phyloP scores from a whole-genome alignment of 1,140 invertebrate genomes.

The Wiebesia pumilae region DNA sequence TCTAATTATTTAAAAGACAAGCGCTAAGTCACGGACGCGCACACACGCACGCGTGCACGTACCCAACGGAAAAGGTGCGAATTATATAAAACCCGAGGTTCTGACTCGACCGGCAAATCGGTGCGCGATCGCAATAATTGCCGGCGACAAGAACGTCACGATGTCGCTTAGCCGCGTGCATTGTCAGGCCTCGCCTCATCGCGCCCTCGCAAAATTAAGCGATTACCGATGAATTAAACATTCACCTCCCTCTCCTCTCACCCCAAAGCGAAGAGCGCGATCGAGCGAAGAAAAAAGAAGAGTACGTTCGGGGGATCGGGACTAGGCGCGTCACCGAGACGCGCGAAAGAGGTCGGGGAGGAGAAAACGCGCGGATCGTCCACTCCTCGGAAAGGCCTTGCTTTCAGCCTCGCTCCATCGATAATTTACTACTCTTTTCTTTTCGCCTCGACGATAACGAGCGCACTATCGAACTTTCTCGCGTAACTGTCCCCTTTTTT shows the following conservation, averaged over 20 bases:
- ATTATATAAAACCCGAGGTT: slow-evolving; percentile 7
- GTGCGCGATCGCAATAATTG: background rate
- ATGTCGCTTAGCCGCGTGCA: too few relatives aligned
- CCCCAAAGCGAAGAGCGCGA: background rate
- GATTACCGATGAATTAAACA: slow-evolving; percentile 17
- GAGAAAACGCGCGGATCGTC: slow-evolving; percentile 31
- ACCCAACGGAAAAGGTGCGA: background rate
- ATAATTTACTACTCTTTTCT: too few relatives aligned
- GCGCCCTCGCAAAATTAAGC: background rate
- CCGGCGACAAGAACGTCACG: background rate
- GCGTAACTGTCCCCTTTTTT: too few relatives aligned
- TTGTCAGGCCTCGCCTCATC: background rate
- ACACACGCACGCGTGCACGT: too few relatives aligned
- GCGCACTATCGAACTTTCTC: too few relatives aligned
- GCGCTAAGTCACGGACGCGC: too few relatives aligned
- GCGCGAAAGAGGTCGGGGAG: slow-evolving; percentile 31
- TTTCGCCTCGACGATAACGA: too few relatives aligned
- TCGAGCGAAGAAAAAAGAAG: background rate
- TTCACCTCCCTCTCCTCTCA: background rate
- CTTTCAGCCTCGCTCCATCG: too few relatives aligned
- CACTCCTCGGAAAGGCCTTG: slow-evolving; percentile 35
- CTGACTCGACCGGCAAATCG: too few relatives aligned
- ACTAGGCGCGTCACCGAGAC: background rate
- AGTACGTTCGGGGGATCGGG: background rate
- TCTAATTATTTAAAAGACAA: slow-evolving; percentile 20